Conservation (phyloP, 2,113 vertebrate species). For the Taurulus bubalis region DNA sequence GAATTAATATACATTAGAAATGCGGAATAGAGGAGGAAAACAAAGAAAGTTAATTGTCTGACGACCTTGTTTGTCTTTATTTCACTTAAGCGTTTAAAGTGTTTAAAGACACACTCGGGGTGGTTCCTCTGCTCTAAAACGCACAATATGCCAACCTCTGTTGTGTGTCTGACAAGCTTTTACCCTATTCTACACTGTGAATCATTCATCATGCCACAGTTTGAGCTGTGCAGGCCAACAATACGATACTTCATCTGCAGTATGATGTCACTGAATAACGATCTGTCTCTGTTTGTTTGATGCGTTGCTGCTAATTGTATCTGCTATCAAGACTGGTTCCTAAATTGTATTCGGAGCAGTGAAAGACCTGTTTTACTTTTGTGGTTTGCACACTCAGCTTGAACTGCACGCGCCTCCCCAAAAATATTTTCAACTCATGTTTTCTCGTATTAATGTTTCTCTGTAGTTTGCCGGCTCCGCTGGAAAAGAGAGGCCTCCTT, state of each 20-base stretch:
- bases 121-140: slow-evolving; percentile 6
- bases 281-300: background rate
- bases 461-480: background rate
- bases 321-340: background rate
- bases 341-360: slow-evolving; percentile 8
- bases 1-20: slow-evolving; percentile 72
- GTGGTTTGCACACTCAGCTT: slow-evolving; percentile 21
- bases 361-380: background rate
- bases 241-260: background rate
- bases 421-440: slow-evolving; percentile 23
- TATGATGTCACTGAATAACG: background rate
- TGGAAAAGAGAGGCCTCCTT: slow-evolving; percentile 17
- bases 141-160: background rate
- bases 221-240: slow-evolving; percentile 1
- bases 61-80: slow-evolving; percentile 71
- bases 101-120: slow-evolving; percentile 17
- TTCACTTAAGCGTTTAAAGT: slow-evolving; percentile 39
- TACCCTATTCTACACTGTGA: background rate
- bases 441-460: slow-evolving; percentile 24
- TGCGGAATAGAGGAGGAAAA: slow-evolving; percentile 47
- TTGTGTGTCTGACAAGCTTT: background rate
- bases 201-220: background rate
- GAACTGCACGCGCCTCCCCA: slow-evolving; percentile 24
- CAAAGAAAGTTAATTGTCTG: slow-evolving; percentile 66
- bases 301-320: background rate